A percentile compares a stretch with the other conserved stretches of the same genome.
Evolutionary conservation across 2,888 invertebrate genomes (phyloP).

Genomic region (Cyclophora albipunctata): DNA sequence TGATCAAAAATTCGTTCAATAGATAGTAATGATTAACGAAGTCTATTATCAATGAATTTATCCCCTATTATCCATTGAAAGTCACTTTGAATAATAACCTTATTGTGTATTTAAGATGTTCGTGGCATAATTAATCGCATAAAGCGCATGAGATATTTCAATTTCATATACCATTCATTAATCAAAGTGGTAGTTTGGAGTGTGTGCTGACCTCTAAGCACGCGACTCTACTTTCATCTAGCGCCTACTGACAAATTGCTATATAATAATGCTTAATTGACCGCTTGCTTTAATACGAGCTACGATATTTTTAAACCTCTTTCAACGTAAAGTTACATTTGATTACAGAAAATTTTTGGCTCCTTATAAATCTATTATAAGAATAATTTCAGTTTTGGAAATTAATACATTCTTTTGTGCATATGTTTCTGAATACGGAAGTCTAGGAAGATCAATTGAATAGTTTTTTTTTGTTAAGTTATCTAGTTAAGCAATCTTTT

Average conservation of each 20-base stretch:
- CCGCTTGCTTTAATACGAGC: conserved; percentile 35
- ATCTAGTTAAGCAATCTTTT: neutral
- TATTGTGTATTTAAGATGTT: conserved; percentile 19
- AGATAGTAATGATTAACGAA: neutral
- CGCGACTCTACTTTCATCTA: conserved; percentile 50
- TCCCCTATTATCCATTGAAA: conserved; percentile 16
- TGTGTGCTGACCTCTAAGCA: conserved; percentile 35
- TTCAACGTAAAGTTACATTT: conserved; percentile 3
- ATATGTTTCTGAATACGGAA: too few relatives aligned
- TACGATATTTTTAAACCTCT: conserved; percentile 21
- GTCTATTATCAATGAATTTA: conserved; percentile 6
- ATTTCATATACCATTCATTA: conserved; percentile 51
- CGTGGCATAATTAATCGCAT: conserved; percentile 19
- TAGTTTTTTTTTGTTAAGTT: too few relatives aligned
- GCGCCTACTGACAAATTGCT: conserved; percentile 49
- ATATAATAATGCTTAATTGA: conserved; percentile 57
- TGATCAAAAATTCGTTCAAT: neutral
- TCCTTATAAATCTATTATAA: too few relatives aligned
- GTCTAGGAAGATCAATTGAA: too few relatives aligned
- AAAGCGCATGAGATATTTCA: conserved; percentile 35
- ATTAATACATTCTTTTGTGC: too few relatives aligned
- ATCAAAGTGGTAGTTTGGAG: conserved; percentile 36
- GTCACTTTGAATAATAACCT: conserved; percentile 20
- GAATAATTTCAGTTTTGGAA: too few relatives aligned
- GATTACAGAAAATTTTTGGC: too few relatives aligned